Conservation (phyloP, 37 sponge, comb jelly and placozoan species). For the Eunapius fragilis region DNA sequence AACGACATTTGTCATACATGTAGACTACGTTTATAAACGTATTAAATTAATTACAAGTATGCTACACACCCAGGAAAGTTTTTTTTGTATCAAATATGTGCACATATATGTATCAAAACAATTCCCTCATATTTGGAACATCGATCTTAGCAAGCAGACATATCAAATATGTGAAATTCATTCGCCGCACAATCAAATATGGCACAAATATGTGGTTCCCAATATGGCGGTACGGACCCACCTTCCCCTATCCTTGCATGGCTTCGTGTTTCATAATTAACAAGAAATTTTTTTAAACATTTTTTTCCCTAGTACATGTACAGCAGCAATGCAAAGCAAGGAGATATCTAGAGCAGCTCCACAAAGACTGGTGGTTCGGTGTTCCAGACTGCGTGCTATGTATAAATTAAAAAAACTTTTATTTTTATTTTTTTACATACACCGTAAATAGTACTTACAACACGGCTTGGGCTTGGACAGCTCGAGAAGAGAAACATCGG, state of each 20-base stretch:
- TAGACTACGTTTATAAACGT: too few relatives aligned
- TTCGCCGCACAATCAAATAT: neutral
- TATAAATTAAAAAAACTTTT: neutral
- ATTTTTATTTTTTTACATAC: neutral
- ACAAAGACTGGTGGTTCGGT: neutral
- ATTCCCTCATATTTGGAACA: neutral
- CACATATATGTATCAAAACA: neutral
- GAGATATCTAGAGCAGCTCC: neutral
- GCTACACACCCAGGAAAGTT: neutral
- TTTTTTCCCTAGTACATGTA: neutral
- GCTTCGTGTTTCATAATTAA: neutral
- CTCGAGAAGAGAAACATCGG: neutral
- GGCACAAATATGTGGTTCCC: neutral
- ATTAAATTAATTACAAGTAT: too few relatives aligned
- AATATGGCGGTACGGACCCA: neutral
- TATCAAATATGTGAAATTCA: neutral
- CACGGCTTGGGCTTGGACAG: neutral
- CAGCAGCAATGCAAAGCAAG: neutral
- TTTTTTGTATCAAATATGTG: neutral
- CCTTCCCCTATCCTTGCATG: neutral
- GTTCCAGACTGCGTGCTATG: neutral
- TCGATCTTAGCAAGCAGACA: neutral
- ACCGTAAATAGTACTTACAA: neutral
- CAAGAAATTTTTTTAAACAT: neutral
- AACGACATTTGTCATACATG: too few relatives aligned